Percentiles rank a stretch among this genome's conserved stretches.
Evolutionary conservation across 2,113 vertebrate species (phyloP).

Genomic region (Mustelus asterias): DNA sequence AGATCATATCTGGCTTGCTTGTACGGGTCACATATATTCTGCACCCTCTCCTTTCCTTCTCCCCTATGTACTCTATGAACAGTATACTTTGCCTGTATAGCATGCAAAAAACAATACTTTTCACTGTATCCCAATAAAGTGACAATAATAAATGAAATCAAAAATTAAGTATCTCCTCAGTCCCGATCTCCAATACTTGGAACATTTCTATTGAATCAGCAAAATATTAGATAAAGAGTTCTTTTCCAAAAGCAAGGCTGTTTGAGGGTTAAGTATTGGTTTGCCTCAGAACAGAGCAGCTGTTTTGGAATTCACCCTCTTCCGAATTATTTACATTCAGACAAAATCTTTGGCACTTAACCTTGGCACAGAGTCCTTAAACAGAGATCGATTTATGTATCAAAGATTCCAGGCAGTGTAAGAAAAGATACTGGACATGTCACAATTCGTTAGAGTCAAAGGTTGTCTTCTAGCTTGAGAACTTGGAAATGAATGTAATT

Average conservation of each 20-base stretch:
- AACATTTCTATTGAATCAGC: too few species aligned
- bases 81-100: too few species aligned
- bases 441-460: neutral
- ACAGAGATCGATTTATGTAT: neutral
- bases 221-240: neutral
- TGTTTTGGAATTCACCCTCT: neutral
- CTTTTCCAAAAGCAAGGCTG: neutral
- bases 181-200: too few species aligned
- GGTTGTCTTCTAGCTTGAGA: neutral
- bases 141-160: too few species aligned
- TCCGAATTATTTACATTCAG: neutral
- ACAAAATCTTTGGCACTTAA: neutral
- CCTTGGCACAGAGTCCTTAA: neutral
- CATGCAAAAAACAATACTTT: too few species aligned
- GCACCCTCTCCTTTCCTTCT: too few species aligned
- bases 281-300: neutral
- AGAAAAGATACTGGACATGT: neutral
- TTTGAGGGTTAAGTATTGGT: neutral
- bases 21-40: too few species aligned
- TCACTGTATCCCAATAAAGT: too few species aligned
- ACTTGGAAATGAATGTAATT: constrained; percentile 17
- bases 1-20: too few species aligned
- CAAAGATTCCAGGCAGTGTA: constrained; percentile 8
- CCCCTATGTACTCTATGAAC: too few species aligned
- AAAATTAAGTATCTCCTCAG: too few species aligned